Conservation (phyloP, 64 coral and sea anemone species). For the Pachyseris speciosa region DNA sequence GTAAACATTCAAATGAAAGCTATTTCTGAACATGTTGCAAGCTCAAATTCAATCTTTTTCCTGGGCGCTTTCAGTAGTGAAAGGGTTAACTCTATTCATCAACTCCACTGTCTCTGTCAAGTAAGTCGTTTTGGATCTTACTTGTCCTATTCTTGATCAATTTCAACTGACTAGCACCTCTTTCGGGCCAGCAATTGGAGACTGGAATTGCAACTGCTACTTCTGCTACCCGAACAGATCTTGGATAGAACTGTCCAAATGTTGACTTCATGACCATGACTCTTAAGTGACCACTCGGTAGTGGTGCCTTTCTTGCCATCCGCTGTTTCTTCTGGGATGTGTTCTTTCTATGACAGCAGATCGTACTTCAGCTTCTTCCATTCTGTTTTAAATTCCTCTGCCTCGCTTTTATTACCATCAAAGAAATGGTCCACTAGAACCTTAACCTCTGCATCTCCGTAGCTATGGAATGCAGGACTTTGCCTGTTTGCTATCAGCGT, state of each 20-base stretch:
- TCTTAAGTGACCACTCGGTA: slow-evolving; percentile 57
- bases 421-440: slow-evolving; percentile 49
- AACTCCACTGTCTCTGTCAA: too few species aligned
- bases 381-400: neutral
- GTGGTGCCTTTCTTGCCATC: slow-evolving; percentile 57
- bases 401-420: slow-evolving; percentile 4
- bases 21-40: neutral
- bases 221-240: slow-evolving; percentile 48
- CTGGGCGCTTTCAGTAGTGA: neutral
- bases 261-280: slow-evolving; percentile 57
- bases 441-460: too few species aligned
- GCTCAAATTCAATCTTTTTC: slow-evolving; percentile 19
- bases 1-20: too few species aligned
- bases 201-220: slow-evolving; percentile 36
- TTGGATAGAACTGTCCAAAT: slow-evolving; percentile 48
- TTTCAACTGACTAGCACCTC: slow-evolving; percentile 43
- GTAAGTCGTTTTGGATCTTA: slow-evolving; percentile 44
- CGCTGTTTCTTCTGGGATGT: slow-evolving; percentile 2
- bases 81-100: slow-evolving; percentile 21
- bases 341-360: slow-evolving; percentile 51
- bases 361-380: slow-evolving; percentile 59
- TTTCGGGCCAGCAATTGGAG: slow-evolving; percentile 54
- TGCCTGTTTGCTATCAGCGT: slow-evolving; percentile 22
- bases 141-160: slow-evolving; percentile 33
- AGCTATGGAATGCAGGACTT: slow-evolving; percentile 29